Conservation (phyloP, 2,888 invertebrate species). For the Myopa testacea region DNA sequence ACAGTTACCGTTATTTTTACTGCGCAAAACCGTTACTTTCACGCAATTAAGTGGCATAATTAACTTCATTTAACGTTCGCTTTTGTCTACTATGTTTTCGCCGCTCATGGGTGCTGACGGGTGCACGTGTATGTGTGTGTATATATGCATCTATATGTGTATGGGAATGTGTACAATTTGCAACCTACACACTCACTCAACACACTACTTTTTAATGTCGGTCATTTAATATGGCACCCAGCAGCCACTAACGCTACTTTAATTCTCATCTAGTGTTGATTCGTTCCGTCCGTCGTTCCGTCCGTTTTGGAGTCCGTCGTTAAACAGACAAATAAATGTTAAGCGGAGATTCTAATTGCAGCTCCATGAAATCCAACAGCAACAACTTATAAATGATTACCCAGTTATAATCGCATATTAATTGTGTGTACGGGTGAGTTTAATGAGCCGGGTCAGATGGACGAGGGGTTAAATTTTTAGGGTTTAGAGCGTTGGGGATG, state of each 20-base stretch:
- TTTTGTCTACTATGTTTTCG: constrained; percentile 27
- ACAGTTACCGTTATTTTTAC: constrained; percentile 57
- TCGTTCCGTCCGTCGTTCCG: too few species aligned
- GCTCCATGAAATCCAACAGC: neutral
- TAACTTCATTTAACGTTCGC: constrained; percentile 61
- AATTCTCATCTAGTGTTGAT: constrained; percentile 21
- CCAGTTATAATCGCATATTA: neutral
- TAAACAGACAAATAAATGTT: neutral
- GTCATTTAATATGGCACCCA: neutral
- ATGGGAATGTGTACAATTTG: neutral
- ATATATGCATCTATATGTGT: neutral
- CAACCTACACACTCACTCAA: neutral
- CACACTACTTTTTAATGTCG: constrained; percentile 10
- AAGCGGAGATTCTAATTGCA: neutral
- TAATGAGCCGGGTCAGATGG: neutral
- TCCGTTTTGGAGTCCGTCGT: too few species aligned
- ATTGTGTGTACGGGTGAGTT: neutral
- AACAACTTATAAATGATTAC: neutral
- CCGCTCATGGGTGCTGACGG: neutral
- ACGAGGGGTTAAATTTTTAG: too few species aligned
- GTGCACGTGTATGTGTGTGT: neutral
- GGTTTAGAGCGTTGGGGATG: too few species aligned
- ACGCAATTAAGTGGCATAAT: constrained; percentile 62
- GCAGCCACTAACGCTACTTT: neutral
- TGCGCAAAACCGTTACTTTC: constrained; percentile 55